A percentile compares a stretch with the other conserved stretches of the same genome.
These are phyloP conservation scores for Holacanthella duospinosa DNA, from an alignment of 2,888 invertebrate genomes.

Conservation along the genomic window DNA sequence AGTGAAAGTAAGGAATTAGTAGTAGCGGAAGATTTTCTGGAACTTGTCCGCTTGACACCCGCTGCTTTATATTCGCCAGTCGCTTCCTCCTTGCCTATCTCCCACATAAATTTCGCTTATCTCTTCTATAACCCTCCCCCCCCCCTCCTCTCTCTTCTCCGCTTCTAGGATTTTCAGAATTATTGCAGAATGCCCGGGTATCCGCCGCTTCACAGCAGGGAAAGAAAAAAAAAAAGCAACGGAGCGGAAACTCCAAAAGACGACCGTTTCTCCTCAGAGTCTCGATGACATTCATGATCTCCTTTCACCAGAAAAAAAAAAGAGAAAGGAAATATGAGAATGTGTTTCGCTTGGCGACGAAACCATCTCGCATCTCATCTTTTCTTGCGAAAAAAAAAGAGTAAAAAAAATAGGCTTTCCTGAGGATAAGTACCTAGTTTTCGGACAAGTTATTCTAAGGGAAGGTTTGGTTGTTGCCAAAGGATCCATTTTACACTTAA, in stretches of 20 bases:
- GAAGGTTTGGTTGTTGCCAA: background rate
- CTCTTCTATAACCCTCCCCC: background rate
- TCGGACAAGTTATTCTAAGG: background rate
- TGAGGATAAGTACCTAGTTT: background rate
- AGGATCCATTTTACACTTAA: background rate
- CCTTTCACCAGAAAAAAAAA: background rate
- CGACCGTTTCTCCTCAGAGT: background rate
- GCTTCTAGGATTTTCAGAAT: background rate
- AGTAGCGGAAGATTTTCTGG: background rate
- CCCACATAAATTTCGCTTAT: constrained; percentile 2
- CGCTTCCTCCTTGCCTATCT: background rate
- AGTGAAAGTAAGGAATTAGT: background rate
- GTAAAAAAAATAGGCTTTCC: background rate
- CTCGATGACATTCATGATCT: constrained; percentile 3
- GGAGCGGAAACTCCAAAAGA: constrained; percentile 3
- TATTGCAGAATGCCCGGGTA: background rate
- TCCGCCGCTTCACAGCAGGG: background rate
- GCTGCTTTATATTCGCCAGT: background rate
- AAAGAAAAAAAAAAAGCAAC: background rate
- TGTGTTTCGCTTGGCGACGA: background rate
- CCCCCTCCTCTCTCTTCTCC: background rate
- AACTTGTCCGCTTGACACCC: background rate
- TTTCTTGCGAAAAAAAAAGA: background rate
- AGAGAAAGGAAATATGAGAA: constrained; percentile 1
- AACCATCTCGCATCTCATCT: background rate